Evolutionary conservation across 2,113 vertebrate genomes (phyloP).

Genomic region (Motacilla alba): DNA sequence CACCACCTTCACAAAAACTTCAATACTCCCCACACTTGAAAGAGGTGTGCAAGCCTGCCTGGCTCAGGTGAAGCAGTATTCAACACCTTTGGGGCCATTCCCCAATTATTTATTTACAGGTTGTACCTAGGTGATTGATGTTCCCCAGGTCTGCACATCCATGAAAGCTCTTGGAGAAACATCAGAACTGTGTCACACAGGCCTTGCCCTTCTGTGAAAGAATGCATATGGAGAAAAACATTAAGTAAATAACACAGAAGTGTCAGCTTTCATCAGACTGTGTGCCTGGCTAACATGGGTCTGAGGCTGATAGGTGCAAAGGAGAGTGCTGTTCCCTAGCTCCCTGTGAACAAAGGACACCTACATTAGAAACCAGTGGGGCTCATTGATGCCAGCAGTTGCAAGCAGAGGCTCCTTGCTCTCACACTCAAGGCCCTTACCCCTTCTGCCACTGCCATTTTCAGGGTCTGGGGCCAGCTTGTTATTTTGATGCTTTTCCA

Average conservation of each 20-base stretch:
- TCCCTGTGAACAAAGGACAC: neutral
- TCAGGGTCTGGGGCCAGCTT: neutral
- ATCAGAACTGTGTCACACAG: neutral
- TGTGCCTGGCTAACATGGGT: neutral
- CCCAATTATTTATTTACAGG: neutral
- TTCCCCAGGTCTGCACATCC: neutral
- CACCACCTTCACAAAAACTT: neutral
- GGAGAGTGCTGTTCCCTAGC: neutral
- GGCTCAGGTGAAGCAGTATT: neutral
- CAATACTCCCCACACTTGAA: neutral
- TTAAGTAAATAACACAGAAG: neutral
- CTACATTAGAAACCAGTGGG: rapidly evolving
- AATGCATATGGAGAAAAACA: neutral
- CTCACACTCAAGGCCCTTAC: neutral
- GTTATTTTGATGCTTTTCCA: neutral
- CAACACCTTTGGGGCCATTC: neutral
- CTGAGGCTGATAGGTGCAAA: neutral
- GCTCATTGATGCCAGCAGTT: neutral
- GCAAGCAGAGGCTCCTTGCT: neutral
- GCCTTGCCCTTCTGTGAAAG: neutral
- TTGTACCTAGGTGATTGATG: neutral
- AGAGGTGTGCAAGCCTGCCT: neutral
- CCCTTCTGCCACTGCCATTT: neutral
- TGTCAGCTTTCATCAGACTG: neutral
- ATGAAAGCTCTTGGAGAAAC: neutral